Conservation (phyloP, 2,888 invertebrate species). For the Xylota sylvarum region DNA sequence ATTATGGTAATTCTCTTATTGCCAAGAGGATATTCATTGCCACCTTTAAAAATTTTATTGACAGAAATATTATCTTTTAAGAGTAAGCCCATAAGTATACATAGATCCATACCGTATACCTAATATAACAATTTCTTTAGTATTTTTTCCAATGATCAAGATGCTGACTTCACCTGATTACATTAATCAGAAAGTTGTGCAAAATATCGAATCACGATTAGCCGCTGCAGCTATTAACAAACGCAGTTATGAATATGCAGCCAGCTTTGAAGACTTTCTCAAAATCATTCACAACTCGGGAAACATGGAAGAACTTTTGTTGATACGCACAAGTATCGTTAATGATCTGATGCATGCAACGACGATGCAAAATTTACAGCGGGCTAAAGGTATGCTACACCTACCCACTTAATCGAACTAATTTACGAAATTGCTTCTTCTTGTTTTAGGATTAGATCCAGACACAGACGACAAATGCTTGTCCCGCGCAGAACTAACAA, state of each 20-base stretch:
- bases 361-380: constrained; percentile 94
- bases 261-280: constrained; percentile 95
- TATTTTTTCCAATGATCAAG: constrained; percentile 92
- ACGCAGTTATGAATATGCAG: constrained; percentile 94
- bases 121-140: constrained; percentile 77
- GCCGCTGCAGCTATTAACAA: constrained; percentile 91
- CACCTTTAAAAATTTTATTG: constrained; percentile 91
- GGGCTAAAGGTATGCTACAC: constrained; percentile 88
- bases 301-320: constrained; percentile 93
- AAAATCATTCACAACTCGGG: constrained; percentile 92
- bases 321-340: constrained; percentile 93
- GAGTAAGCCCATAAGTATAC: constrained; percentile 86
- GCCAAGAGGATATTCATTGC: constrained; percentile 92
- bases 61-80: constrained; percentile 94
- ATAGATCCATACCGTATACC: background rate
- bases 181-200: constrained; percentile 94
- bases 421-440: background rate
- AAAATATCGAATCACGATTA: constrained; percentile 93
- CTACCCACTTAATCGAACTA: background rate
- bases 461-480: constrained; percentile 85
- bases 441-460: constrained; percentile 81
- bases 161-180: constrained; percentile 95
- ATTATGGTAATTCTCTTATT: constrained; percentile 92
- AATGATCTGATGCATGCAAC: constrained; percentile 98
- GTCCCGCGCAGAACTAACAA: constrained; percentile 91